Conservation (phyloP, 2,797 vertebrate species). For the Aeoliscus strigatus region DNA sequence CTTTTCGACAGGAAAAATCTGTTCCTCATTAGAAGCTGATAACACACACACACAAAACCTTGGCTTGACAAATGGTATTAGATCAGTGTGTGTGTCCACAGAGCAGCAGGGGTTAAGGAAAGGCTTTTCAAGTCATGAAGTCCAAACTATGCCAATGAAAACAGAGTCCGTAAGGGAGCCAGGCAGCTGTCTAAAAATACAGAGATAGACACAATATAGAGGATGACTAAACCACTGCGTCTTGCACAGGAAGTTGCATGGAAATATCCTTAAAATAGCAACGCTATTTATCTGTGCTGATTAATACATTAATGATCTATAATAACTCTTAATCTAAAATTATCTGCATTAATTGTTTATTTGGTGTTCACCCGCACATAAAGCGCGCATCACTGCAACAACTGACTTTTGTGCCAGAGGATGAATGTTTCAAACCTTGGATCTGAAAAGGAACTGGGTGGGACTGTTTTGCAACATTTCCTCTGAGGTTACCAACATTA, state of each 20-base stretch:
- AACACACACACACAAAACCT: conserved; percentile 42
- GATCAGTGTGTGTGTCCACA: conserved; percentile 23
- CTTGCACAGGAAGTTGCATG: conserved; percentile 44
- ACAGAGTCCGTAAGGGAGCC: conserved; percentile 64
- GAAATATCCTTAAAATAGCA: conserved; percentile 27
- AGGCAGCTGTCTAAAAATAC: conserved; percentile 72
- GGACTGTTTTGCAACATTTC: too few species aligned
- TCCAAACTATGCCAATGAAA: conserved; percentile 73
- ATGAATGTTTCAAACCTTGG: too few species aligned
- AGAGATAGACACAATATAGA: conserved; percentile 69
- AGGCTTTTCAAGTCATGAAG: conserved; percentile 69
- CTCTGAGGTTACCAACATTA: too few species aligned
- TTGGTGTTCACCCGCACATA: too few species aligned
- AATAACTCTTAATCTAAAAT: too few species aligned
- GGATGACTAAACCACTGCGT: conserved; percentile 54
- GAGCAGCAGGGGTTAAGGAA: conserved; percentile 52
- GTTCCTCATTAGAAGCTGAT: conserved; percentile 68
- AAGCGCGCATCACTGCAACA: too few species aligned
- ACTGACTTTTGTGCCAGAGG: too few species aligned
- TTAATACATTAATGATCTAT: too few species aligned
- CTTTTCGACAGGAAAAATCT: conserved; percentile 67
- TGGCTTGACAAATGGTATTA: conserved; percentile 63
- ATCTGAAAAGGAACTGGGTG: too few species aligned
- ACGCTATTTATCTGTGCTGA: conserved; percentile 17
- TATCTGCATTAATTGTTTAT: too few species aligned